These are phyloP conservation scores for Neria commutata DNA, from an alignment of 2,888 invertebrate species.

Conservation along the genomic window DNA sequence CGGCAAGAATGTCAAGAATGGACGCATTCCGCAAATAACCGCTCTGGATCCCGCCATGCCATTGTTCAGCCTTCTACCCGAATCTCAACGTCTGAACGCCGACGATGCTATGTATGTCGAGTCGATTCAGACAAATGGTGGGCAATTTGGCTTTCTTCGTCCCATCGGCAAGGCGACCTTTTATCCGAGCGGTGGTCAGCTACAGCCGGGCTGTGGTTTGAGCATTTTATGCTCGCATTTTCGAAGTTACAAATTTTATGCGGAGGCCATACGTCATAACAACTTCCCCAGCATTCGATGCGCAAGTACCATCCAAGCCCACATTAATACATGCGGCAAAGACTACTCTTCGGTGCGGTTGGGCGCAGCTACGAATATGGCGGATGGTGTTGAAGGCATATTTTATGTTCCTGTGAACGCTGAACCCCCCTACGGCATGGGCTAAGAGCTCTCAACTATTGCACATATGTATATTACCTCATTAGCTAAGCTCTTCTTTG, in stretches of 20 bases:
- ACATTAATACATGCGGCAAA: constrained; percentile 22
- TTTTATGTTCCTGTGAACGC: constrained; percentile 25
- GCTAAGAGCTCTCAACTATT: no score
- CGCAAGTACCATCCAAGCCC: constrained; percentile 19
- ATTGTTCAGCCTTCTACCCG: constrained; percentile 23
- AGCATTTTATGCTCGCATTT: constrained; percentile 56
- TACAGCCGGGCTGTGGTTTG: constrained; percentile 63
- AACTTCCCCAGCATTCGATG: constrained; percentile 41
- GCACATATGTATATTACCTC: no score
- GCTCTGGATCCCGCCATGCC: constrained; percentile 45
- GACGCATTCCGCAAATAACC: constrained; percentile 65
- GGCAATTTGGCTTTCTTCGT: constrained; percentile 29
- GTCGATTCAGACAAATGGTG: constrained; percentile 37
- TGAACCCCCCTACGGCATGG: constrained; percentile 24
- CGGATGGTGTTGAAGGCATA: constrained; percentile 8
- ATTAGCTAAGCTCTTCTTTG: no score
- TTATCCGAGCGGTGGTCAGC: constrained; percentile 64
- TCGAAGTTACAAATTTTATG: constrained; percentile 53
- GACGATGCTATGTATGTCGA: constrained; percentile 37
- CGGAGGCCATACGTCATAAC: constrained; percentile 52
- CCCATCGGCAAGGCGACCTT: constrained; percentile 58
- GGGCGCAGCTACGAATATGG: constrained; percentile 33
- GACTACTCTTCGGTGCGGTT: constrained; percentile 20
- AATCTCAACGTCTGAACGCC: constrained; percentile 22
- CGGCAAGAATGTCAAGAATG: constrained; percentile 64